phyloP scores from a whole-genome alignment of 2,888 invertebrate genomes.

The Synanthedon vespiformis region DNA sequence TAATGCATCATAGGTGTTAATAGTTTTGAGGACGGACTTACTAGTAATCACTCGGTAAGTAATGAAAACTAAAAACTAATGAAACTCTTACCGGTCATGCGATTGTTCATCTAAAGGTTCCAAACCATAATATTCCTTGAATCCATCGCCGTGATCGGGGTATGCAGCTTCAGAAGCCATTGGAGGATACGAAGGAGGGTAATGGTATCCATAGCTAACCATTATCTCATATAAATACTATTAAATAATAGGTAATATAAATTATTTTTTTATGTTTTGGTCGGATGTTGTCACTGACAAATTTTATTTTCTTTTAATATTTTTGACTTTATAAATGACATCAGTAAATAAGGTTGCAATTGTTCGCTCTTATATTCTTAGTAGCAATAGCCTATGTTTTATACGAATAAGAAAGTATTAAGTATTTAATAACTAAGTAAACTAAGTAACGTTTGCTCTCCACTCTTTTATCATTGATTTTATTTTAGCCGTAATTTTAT shows the following conservation, averaged over 20 bases:
- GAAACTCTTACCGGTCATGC: neutral
- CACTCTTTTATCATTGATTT: too few relatives aligned
- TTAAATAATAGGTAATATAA: neutral
- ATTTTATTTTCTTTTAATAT: constrained; percentile 18
- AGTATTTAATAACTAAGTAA: too few relatives aligned
- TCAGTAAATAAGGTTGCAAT: neutral
- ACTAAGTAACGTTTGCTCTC: too few relatives aligned
- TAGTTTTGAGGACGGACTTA: too few relatives aligned
- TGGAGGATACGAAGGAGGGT: constrained; percentile 30
- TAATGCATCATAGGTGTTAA: too few relatives aligned
- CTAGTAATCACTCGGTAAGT: too few relatives aligned
- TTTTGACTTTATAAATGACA: neutral
- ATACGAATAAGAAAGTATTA: too few relatives aligned
- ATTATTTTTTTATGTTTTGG: neutral
- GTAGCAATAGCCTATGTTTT: too few relatives aligned
- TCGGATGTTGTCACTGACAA: constrained; percentile 25
- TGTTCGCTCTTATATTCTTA: neutral
- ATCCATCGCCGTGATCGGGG: constrained; percentile 53
- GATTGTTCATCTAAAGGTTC: constrained; percentile 26
- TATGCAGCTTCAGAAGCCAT: constrained; percentile 26
- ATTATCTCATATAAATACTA: constrained; percentile 22
- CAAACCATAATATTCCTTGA: constrained; percentile 45
- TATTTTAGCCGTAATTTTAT: neutral
- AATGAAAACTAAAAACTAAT: too few relatives aligned
- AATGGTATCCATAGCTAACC: constrained; percentile 46